Percentiles rank a stretch among this genome's conserved stretches.
These are phyloP conservation scores for Cephonodes hylas DNA, from an alignment of 2,888 invertebrate species.

Conservation along the genomic window DNA sequence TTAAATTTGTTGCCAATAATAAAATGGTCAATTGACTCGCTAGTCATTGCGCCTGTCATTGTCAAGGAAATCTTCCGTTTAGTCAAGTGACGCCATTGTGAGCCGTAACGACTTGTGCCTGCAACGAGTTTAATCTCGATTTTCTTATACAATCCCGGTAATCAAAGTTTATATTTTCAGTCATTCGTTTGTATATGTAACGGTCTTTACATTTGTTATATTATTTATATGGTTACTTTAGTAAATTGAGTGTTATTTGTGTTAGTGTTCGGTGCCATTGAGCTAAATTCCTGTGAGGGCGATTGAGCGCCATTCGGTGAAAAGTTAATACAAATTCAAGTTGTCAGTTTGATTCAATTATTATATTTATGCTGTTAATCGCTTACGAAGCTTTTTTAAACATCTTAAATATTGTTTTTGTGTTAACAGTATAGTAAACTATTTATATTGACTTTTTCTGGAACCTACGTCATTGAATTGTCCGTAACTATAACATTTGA, in stretches of 20 bases:
- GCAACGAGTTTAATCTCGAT: conserved; percentile 84
- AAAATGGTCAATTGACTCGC: conserved; percentile 32
- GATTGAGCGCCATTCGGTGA: conserved; percentile 84
- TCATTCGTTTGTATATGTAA: conserved; percentile 65
- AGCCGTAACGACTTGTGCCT: conserved; percentile 88
- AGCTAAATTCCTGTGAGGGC: conserved; percentile 87
- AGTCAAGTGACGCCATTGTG: conserved; percentile 90
- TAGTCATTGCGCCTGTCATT: conserved; percentile 45
- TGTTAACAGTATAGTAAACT: background rate
- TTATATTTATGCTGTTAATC: conserved; percentile 30
- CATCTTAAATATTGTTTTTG: background rate
- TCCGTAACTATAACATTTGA: background rate
- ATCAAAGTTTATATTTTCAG: conserved; percentile 54
- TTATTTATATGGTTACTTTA: conserved; percentile 64
- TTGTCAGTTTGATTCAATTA: conserved; percentile 39
- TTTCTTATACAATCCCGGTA: conserved; percentile 85
- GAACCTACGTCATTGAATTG: conserved; percentile 17
- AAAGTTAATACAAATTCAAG: conserved; percentile 62
- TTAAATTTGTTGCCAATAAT: background rate
- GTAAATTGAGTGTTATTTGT: conserved; percentile 71
- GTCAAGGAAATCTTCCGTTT: conserved; percentile 68
- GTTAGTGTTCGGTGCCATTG: conserved; percentile 80
- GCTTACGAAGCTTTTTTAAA: background rate
- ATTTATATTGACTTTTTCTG: conserved; percentile 18
- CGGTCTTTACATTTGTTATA: conserved; percentile 59